Conservation (phyloP, 2,797 vertebrate species). For the Cyprinodon diabolis region DNA sequence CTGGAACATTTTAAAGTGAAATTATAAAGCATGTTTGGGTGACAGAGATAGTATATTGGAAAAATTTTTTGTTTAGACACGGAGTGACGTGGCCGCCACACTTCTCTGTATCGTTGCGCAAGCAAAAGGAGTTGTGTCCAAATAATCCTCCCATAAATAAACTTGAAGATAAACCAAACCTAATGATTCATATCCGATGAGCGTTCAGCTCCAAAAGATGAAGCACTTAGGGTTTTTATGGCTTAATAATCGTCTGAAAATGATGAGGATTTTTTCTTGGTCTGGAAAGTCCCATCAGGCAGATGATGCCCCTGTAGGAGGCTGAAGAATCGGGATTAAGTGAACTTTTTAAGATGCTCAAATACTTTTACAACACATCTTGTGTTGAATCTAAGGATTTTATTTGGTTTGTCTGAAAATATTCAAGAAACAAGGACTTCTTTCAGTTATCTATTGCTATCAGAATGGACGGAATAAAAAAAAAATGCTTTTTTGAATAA, state of each 20-base stretch:
- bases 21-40: neutral
- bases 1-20: constrained; percentile 1
- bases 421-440: neutral
- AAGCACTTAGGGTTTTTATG: neutral
- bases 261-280: neutral
- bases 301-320: neutral
- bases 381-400: neutral
- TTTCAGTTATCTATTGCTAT: neutral
- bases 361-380: neutral
- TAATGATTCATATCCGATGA: neutral
- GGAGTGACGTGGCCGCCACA: neutral
- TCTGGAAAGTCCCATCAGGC: constrained; percentile 1
- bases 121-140: neutral
- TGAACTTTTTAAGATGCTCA: neutral
- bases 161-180: constrained; percentile 4
- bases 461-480: neutral
- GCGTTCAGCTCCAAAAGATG: neutral
- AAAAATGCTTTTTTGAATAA: neutral
- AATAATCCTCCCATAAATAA: constrained; percentile 4
- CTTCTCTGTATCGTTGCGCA: neutral
- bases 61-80: neutral
- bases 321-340: neutral
- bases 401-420: neutral
- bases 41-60: neutral
- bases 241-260: neutral